A percentile compares a stretch with the other conserved stretches of the same genome.
Evolutionary conservation across 1,140 invertebrate genomes (phyloP).

Genomic region (Ctenoplectra terminalis): DNA sequence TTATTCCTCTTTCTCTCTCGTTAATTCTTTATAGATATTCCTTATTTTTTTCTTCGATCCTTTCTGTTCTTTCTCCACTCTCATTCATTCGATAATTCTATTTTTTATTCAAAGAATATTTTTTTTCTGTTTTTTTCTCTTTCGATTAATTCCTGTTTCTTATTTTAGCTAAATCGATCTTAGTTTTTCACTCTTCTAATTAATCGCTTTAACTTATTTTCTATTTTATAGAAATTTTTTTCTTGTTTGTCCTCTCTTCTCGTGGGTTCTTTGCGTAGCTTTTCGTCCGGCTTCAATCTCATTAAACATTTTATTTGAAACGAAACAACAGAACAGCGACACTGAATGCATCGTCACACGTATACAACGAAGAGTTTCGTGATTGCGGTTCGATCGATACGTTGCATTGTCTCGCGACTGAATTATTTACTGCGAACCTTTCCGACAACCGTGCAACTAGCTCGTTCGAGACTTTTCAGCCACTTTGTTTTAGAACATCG

Average conservation of each 20-base stretch:
- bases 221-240: too few species aligned
- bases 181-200: too few species aligned
- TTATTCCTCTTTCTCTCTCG: neutral
- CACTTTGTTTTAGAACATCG: neutral
- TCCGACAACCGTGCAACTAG: neutral
- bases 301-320: neutral
- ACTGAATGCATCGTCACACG: conserved; percentile 17
- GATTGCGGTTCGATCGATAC: conserved; percentile 35
- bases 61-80: too few species aligned
- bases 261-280: neutral
- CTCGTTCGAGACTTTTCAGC: neutral
- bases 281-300: neutral
- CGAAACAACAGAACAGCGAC: neutral
- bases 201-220: too few species aligned
- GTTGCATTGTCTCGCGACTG: conserved; percentile 12
- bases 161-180: too few species aligned
- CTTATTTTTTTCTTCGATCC: too few species aligned
- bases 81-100: too few species aligned
- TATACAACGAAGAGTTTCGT: neutral
- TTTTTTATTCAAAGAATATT: too few species aligned
- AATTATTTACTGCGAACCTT: conserved; percentile 25
- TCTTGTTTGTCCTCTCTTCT: neutral
- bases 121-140: neutral
- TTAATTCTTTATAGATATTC: too few species aligned
- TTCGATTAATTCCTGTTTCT: too few species aligned